These are phyloP conservation scores for Lepilemur septentrionalis DNA, from an alignment of 2,797 vertebrate species.

Conservation along the genomic window DNA sequence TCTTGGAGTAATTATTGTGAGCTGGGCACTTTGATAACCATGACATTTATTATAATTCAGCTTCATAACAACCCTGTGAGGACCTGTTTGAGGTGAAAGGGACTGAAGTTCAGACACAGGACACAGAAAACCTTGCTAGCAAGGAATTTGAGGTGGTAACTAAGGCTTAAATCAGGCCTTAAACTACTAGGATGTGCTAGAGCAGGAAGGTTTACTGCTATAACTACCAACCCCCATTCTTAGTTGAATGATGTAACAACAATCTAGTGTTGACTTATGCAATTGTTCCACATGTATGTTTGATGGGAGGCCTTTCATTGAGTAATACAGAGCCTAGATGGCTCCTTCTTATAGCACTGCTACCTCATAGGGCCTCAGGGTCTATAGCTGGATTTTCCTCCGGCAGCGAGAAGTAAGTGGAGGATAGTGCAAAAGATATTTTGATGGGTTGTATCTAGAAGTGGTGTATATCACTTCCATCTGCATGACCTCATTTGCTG, in stretches of 20 bases:
- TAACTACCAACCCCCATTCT: background rate
- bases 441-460: background rate
- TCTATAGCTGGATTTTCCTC: background rate
- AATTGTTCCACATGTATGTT: background rate
- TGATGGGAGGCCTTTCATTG: background rate
- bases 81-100: background rate
- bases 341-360: background rate
- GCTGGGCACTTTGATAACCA: background rate
- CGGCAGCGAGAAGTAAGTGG: background rate
- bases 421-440: background rate
- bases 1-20: background rate
- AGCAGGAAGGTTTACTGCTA: background rate
- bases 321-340: background rate
- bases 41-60: background rate
- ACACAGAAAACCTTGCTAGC: rapidly evolving
- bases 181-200: background rate
- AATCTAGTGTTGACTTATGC: background rate
- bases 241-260: background rate
- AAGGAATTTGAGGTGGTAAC: background rate
- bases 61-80: background rate
- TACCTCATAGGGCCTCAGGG: background rate
- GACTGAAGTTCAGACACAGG: background rate
- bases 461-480: background rate
- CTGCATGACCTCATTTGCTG: background rate
- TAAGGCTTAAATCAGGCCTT: background rate